phyloP scores from a whole-genome alignment of 2,113 vertebrate species.

The Tympanuchus pallidicinctus region DNA sequence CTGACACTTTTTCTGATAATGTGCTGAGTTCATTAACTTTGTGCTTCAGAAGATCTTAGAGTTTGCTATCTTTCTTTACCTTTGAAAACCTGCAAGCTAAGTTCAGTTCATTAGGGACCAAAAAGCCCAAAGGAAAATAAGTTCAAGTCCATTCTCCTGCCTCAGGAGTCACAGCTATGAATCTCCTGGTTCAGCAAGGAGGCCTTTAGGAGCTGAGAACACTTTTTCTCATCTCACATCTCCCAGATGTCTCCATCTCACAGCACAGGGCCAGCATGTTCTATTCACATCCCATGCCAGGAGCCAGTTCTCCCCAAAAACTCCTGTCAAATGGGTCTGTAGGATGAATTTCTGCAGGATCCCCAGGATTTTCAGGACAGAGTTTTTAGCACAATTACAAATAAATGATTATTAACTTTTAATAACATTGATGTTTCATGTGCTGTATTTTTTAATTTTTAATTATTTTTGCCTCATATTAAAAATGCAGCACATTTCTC shows the following conservation, averaged over 20 bases:
- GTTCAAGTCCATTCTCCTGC: neutral
- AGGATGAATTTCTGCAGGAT: neutral
- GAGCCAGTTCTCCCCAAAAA: neutral
- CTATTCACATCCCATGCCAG: neutral
- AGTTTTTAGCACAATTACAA: neutral
- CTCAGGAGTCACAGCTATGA: neutral
- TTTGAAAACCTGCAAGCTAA: neutral
- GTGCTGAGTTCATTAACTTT: accelerated
- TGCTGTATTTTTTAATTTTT: neutral
- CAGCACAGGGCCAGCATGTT: neutral
- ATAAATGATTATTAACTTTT: neutral
- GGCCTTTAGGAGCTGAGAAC: neutral
- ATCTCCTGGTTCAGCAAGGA: accelerated
- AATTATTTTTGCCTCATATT: neutral
- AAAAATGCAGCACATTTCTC: neutral
- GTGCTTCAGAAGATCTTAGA: neutral
- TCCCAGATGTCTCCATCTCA: neutral
- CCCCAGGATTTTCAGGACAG: neutral
- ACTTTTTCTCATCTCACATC: neutral
- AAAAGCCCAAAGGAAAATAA: neutral
- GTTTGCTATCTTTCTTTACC: neutral
- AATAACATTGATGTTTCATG: neutral
- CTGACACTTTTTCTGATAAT: neutral
- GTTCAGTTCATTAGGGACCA: neutral
- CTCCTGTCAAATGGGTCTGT: neutral